phyloP scores from a whole-genome alignment of 2,888 invertebrate species.

The Coelopa pilipes region DNA sequence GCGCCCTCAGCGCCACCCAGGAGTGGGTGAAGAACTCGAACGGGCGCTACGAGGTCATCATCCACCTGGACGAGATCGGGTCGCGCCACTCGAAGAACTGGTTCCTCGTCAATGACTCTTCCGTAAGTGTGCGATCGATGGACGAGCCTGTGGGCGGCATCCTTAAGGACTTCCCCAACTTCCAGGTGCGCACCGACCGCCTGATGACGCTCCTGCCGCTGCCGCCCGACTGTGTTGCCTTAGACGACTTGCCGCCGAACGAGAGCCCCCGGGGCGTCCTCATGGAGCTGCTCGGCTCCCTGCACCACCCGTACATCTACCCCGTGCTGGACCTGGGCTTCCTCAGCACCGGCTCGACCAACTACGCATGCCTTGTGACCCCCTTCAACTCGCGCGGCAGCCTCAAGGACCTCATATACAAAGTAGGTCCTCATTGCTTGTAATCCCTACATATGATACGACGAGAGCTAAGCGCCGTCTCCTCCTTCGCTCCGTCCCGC shows the following conservation, averaged over 20 bases:
- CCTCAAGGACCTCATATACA: constrained; percentile 89
- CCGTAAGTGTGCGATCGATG: constrained; percentile 67
- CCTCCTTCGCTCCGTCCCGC: background rate
- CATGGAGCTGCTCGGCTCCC: constrained; percentile 82
- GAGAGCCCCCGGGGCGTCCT: constrained; percentile 76
- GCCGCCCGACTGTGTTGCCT: constrained; percentile 66
- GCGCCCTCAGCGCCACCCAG: constrained; percentile 75
- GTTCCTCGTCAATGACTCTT: constrained; percentile 88
- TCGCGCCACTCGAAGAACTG: constrained; percentile 88
- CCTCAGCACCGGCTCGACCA: constrained; percentile 69
- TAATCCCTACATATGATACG: background rate
- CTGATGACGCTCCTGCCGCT: constrained; percentile 66
- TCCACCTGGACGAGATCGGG: constrained; percentile 84
- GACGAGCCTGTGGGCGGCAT: background rate
- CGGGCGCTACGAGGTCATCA: constrained; percentile 80
- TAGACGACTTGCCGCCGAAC: constrained; percentile 69
- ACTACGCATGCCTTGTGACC: constrained; percentile 79
- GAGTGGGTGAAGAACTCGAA: constrained; percentile 70
- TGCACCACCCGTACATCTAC: constrained; percentile 93
- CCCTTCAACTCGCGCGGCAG: constrained; percentile 88
- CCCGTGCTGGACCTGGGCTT: constrained; percentile 89
- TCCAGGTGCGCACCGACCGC: constrained; percentile 67
- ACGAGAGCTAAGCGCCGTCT: background rate
- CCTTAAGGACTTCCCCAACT: constrained; percentile 52
- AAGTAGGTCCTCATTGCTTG: constrained; percentile 69